Evolutionary conservation across 2,888 invertebrate genomes (phyloP).

Genomic region (Dusona sp.): DNA sequence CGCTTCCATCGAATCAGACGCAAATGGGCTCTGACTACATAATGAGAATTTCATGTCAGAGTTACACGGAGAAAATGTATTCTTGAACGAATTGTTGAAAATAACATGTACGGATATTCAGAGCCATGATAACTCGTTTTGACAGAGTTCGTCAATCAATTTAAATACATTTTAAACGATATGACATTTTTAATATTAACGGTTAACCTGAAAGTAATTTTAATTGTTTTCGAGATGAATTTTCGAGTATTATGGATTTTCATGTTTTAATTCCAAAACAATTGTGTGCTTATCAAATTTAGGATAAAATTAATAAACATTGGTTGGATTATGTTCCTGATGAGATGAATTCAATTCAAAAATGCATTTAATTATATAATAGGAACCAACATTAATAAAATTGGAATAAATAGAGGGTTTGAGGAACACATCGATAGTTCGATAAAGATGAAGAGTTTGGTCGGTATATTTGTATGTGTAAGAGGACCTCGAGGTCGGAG

Average conservation of each 20-base stretch:
- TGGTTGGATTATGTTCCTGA: background rate
- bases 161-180: background rate
- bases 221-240: background rate
- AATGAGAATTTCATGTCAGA: background rate
- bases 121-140: background rate
- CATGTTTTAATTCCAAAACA: background rate
- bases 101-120: background rate
- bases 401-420: constrained; percentile 37
- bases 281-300: background rate
- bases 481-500: constrained; percentile 65
- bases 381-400: background rate
- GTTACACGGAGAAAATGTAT: background rate
- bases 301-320: background rate
- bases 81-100: background rate
- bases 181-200: background rate
- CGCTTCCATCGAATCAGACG: constrained; percentile 5
- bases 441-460: constrained; percentile 32
- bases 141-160: background rate
- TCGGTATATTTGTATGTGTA: constrained; percentile 25
- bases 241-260: background rate
- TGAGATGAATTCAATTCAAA: background rate
- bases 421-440: constrained; percentile 48
- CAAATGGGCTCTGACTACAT: background rate
- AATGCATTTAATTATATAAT: background rate
- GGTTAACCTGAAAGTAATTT: background rate